Conservation (phyloP, 2,797 vertebrate species). For the Pangasius sanitwongsei region DNA sequence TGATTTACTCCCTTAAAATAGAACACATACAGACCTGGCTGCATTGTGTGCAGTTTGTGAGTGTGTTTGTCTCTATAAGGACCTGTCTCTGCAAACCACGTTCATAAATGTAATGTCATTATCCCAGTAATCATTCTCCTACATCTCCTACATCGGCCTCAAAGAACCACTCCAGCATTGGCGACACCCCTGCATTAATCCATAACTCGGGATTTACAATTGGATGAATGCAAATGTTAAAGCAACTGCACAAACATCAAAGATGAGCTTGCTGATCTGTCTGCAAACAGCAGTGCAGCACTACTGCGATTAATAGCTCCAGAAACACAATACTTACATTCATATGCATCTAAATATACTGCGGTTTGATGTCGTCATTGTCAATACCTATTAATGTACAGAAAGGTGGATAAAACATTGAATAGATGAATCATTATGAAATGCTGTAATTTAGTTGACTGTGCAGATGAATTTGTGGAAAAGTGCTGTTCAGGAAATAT, state of each 20-base stretch:
- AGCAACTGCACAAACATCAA: slow-evolving; percentile 12
- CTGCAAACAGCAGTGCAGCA: not conserved
- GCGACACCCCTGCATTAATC: not conserved
- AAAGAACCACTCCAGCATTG: not conserved
- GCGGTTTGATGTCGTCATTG: not conserved
- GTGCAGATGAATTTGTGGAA: not conserved
- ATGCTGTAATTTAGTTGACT: slow-evolving; percentile 7
- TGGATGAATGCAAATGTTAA: slow-evolving; percentile 10
- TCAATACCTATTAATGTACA: slow-evolving; percentile 42
- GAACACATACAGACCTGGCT: not conserved
- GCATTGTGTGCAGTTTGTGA: not conserved
- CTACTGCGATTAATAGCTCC: slow-evolving; percentile 2
- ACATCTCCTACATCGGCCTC: not conserved
- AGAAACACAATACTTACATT: not conserved
- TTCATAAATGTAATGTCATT: not conserved
- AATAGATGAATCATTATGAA: slow-evolving; percentile 40
- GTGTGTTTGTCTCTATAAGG: not conserved
- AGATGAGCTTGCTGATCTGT: slow-evolving; percentile 13
- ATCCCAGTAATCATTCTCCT: not conserved
- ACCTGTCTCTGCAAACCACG: not conserved
- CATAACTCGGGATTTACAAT: not conserved
- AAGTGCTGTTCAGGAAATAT: slow-evolving; percentile 15
- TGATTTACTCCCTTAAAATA: not conserved
- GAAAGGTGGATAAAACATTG: slow-evolving; percentile 46
- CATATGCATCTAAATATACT: not conserved